Percentiles rank a stretch among this genome's conserved stretches.
Evolutionary conservation across 2,113 vertebrate genomes (phyloP).

Genomic region (Hoplias malabaricus): DNA sequence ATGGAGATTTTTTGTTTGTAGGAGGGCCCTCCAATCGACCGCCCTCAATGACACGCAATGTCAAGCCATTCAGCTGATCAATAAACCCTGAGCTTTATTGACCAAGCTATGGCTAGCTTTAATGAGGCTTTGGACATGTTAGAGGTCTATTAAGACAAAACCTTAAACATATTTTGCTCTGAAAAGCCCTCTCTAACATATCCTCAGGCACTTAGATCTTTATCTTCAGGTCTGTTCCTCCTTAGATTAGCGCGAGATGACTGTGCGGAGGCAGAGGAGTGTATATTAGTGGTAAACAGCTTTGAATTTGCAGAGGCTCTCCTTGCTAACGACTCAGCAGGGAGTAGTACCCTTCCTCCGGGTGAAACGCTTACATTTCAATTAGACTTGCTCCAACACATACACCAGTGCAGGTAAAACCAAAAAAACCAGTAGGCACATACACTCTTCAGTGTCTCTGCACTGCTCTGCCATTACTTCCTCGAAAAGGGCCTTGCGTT

Average conservation of each 20-base stretch:
- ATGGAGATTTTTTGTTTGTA: background rate
- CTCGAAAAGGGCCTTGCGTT: background rate
- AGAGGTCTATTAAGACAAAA: background rate
- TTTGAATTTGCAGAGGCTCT: constrained; percentile 18
- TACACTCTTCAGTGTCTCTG: background rate
- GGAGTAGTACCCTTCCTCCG: constrained; percentile 34
- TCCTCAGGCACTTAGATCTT: background rate
- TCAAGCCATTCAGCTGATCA: constrained; percentile 6
- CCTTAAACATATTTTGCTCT: background rate
- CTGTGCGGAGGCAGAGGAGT: background rate
- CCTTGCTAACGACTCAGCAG: constrained; percentile 37
- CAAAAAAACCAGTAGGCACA: background rate
- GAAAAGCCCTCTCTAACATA: background rate
- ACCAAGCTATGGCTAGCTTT: background rate
- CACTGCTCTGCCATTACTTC: background rate
- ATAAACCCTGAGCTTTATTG: background rate
- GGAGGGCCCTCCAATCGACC: background rate
- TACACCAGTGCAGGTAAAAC: constrained; percentile 25
- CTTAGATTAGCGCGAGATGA: background rate
- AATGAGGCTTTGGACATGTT: background rate
- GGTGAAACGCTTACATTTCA: constrained; percentile 27
- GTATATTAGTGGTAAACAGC: background rate
- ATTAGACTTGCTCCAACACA: constrained; percentile 31
- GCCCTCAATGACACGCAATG: constrained; percentile 7
- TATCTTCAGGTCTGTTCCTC: background rate